Base-by-base conservation (phyloP, 2,797 vertebrate species). In the Tympanoctomys barrerae region DNA sequence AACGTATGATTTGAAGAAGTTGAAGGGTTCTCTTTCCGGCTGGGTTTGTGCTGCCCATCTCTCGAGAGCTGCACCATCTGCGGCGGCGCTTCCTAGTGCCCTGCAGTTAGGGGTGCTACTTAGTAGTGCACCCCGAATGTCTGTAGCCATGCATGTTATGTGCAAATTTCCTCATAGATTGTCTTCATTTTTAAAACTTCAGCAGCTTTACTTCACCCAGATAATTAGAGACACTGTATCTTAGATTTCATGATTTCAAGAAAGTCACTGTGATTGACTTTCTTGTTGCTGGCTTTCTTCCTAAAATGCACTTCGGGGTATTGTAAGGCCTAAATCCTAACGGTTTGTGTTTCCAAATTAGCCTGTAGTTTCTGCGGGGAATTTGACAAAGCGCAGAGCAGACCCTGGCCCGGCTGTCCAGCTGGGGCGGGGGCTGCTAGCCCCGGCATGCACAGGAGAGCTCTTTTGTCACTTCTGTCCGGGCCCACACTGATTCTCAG, bases 181-280 rank as follows among this genome's bases (percentile, higher is more conserved):
- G 8, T 61, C 3, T 82, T 89, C 24, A 68, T 62, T 81, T 88
- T 95, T 94, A 70, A 85, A 79, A 73, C 19, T 91, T 90, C 82
- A 78, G 5, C 75, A 89, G 33, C 54, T 75, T 78, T 95, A 92
- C 13, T 12, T 83, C 14, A 71, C 49, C 94, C 46, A 91, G 31
- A 94, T 94, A 92, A 86, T 79, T 10, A 89, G 39, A 81, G 10
- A 61, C 68, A 16, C 75, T 85, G 2, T 64, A 33, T 80, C 82
- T 95, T 87, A 91, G 21, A 64, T 91, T 90, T 64, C 57, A 61
- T 52, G 88, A 85, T 80, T 75, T 42, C 42, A 42, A 42, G 42
- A 42, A 42, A 42, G 42, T 42, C 42, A 59, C 70, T 73, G 3
- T 42, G 36, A 49, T 64, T 73, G 6, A 8, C 54, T 14, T 92